These are phyloP conservation scores for Puntigrus tetrazona DNA, from an alignment of 2,113 vertebrate genomes.

Conservation along the genomic window DNA sequence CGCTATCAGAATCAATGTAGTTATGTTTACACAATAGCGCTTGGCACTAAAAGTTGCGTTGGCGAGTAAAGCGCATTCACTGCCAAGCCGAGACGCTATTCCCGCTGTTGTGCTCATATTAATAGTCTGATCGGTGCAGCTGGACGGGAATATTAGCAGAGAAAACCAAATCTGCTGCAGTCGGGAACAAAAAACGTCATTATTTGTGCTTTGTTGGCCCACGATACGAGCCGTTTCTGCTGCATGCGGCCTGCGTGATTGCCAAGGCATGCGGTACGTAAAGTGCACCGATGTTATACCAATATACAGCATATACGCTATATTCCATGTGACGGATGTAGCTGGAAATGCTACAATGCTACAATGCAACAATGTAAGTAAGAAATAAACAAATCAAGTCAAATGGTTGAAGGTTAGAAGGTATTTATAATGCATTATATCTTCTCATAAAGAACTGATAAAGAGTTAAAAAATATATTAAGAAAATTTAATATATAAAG, in stretches of 20 bases:
- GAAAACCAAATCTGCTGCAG: constrained; percentile 1
- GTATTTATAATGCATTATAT: background rate
- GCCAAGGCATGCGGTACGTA: background rate
- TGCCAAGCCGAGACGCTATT: background rate
- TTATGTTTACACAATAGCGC: constrained; percentile 23
- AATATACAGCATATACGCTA: background rate
- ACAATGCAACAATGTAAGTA: too few relatives aligned
- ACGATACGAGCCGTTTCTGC: background rate
- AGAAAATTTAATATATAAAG: too few relatives aligned
- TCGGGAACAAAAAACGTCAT: constrained; percentile 8
- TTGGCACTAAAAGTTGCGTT: constrained; percentile 34
- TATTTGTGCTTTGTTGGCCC: background rate
- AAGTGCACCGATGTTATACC: background rate
- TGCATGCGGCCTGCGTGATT: background rate
- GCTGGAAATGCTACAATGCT: too few relatives aligned
- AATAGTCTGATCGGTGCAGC: constrained; percentile 13
- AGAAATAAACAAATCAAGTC: too few relatives aligned
- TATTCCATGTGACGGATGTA: background rate
- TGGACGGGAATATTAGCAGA: constrained; percentile 28
- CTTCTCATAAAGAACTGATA: background rate
- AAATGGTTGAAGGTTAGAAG: too few relatives aligned
- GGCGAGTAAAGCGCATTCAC: background rate
- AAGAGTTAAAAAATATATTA: too few relatives aligned
- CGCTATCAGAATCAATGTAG: constrained; percentile 23
- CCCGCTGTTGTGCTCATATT: constrained; percentile 10